Evolutionary conservation across 2,113 vertebrate genomes (phyloP), one percentile per base, ranked within the genome.

Genomic region (Sitta europaea): DNA sequence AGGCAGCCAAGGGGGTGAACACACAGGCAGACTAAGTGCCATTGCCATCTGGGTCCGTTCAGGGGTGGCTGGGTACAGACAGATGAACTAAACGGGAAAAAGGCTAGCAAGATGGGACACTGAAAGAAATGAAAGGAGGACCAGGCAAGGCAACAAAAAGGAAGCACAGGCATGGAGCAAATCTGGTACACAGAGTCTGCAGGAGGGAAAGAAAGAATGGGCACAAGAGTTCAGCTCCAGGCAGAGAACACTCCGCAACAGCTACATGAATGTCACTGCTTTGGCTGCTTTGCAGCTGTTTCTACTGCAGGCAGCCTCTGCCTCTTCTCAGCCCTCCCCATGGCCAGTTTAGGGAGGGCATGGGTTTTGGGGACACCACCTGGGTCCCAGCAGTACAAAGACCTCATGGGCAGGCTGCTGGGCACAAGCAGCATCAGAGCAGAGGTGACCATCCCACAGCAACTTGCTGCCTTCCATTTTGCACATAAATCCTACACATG

Each of bases 211-310:
- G 48, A 72, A 74, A 29, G 36, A 92, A 59, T 4, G 18, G 10
- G 35, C 36, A 38, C 28, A 11, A 8, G 20, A 82, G 23, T 15
- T 72, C 61, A 78, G 91, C 95, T 82, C 42, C 81, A 76, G 90
- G 95, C 88, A 94, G 92, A 0, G 0, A 86, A 58, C 0, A 0
- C 22, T 76, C 86, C 59, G 80, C 1, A 3, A 29, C 4, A 71
- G 36, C 65, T 38, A 51, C 3, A 1, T 36, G 50, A 91, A 94
- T 86, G 93, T 93, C 90, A 85, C 43, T 14, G 63, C 87, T 76
- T 6, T 75, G 70, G 81, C 58, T 1, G 27, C 74, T 96, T 15
- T 19, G 85, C 96, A 96, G 93, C 91, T 97, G 93, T 42, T 88
- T 29, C 81, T 65, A 50, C 38, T 54, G 85, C 77, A 13, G 0